A percentile compares a stretch with the other conserved stretches of the same genome.
phyloP scores from a whole-genome alignment of 2,797 vertebrate genomes.

The Lutjanus campechanus region DNA sequence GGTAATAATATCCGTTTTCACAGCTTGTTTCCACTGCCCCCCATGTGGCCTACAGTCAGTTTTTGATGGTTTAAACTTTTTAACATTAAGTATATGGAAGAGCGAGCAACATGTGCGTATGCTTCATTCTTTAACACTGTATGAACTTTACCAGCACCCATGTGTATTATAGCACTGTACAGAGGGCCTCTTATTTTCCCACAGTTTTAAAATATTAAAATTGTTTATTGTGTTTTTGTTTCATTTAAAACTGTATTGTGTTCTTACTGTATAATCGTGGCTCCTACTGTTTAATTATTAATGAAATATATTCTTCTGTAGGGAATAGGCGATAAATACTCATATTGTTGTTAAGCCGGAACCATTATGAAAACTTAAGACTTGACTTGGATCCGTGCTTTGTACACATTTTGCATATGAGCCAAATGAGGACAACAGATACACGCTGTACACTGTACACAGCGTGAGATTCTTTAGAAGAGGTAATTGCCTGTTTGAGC shows the following conservation, averaged over 20 bases:
- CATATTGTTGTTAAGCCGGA: not conserved
- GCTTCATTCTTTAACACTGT: not conserved
- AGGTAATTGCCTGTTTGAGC: conserved; percentile 12
- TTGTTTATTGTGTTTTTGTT: conserved; percentile 20
- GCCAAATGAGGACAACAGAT: not conserved
- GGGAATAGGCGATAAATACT: conserved; percentile 3
- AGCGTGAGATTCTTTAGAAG: conserved; percentile 4
- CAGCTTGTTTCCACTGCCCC: not conserved
- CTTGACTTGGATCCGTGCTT: not conserved
- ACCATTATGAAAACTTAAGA: conserved; percentile 9
- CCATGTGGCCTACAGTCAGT: too few relatives aligned
- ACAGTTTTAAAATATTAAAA: conserved; percentile 9
- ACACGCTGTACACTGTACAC: not conserved
- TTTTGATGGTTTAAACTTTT: not conserved
- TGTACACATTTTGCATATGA: not conserved
- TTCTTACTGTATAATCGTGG: not conserved
- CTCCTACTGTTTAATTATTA: not conserved
- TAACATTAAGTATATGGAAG: not conserved
- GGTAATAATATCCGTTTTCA: not conserved
- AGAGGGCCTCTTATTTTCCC: not conserved
- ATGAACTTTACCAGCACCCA: not conserved
- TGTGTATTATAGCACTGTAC: not conserved
- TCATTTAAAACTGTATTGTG: not conserved
- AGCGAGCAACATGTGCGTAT: not conserved
- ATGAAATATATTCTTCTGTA: not conserved